These are phyloP conservation scores for Gambelia wislizenii DNA, from an alignment of 2,797 vertebrate species.

Conservation along the genomic window DNA sequence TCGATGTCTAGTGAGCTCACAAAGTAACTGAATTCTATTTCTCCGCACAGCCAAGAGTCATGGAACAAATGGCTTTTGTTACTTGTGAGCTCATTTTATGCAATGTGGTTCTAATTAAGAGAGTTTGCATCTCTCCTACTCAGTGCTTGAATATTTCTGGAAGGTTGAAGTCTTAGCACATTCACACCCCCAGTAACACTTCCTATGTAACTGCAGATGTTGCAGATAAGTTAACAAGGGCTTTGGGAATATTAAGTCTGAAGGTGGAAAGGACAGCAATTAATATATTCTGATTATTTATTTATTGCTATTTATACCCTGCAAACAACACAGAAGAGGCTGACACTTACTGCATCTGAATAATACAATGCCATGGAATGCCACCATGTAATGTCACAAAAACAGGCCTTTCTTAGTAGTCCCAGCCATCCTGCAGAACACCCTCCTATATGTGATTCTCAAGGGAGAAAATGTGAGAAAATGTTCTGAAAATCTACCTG, in stretches of 20 bases:
- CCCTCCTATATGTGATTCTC: not conserved
- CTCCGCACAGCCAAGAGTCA: not conserved
- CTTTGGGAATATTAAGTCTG: conserved; percentile 10
- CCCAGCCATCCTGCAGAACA: not conserved
- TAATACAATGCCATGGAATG: not conserved
- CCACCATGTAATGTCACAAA: not conserved
- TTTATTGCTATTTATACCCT: conserved; percentile 5
- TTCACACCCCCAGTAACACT: conserved; percentile 47
- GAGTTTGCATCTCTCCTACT: not conserved
- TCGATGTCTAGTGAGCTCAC: not conserved
- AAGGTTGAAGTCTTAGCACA: conserved; percentile 40
- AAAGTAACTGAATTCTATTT: not conserved
- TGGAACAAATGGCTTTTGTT: conserved; percentile 13
- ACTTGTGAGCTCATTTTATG: conserved; percentile 36
- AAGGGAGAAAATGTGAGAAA: not conserved
- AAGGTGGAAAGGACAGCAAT: not conserved
- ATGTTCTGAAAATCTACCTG: not conserved
- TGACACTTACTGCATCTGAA: not conserved
- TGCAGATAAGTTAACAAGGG: conserved; percentile 32
- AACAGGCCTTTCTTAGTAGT: not conserved
- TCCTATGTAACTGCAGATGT: conserved; percentile 21
- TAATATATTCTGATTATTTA: conserved; percentile 14
- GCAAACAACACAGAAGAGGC: not conserved
- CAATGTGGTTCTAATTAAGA: conserved; percentile 27
- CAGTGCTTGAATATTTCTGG: not conserved